A percentile compares a stretch with the other conserved stretches of the same genome.
phyloP scores from a whole-genome alignment of 2,797 vertebrate genomes.

The Argyrosomus regius region DNA sequence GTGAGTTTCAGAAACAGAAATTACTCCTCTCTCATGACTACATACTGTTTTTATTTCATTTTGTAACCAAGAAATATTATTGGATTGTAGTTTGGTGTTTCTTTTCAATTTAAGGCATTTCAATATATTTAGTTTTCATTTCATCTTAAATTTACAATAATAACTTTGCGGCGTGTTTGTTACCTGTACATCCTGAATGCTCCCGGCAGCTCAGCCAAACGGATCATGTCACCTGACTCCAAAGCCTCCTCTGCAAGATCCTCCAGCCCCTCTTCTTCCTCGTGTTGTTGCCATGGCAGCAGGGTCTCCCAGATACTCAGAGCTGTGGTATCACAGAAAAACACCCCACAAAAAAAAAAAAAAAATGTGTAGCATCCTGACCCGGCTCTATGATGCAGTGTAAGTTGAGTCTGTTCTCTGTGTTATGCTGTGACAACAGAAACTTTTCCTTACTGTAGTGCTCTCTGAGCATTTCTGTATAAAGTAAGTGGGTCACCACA shows the following conservation, averaged over 20 bases:
- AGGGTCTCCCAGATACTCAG: slow-evolving; percentile 75
- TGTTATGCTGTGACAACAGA: neutral
- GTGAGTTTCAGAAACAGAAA: neutral
- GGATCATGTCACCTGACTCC: slow-evolving; percentile 74
- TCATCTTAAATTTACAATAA: neutral
- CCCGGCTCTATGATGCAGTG: neutral
- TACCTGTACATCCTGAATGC: slow-evolving; percentile 85
- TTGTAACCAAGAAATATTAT: neutral
- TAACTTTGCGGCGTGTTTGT: slow-evolving; percentile 11
- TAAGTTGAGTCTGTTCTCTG: neutral
- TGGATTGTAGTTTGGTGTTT: neutral
- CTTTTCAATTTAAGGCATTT: neutral
- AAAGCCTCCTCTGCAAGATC: slow-evolving; percentile 76
- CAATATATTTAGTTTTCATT: neutral
- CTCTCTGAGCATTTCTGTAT: slow-evolving; percentile 85
- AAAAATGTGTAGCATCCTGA: slow-evolving; percentile 17
- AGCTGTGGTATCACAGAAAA: slow-evolving; percentile 64
- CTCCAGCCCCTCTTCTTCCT: slow-evolving; percentile 74
- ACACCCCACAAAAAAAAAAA: neutral
- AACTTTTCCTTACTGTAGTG: slow-evolving; percentile 76
- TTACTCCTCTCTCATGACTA: neutral
- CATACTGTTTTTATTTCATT: neutral
- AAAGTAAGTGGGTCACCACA: slow-evolving; percentile 76
- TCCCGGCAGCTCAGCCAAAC: slow-evolving; percentile 82
- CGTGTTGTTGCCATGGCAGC: slow-evolving; percentile 71